Conservation (phyloP, 2,113 vertebrate species). For the Maccullochella peelii region DNA sequence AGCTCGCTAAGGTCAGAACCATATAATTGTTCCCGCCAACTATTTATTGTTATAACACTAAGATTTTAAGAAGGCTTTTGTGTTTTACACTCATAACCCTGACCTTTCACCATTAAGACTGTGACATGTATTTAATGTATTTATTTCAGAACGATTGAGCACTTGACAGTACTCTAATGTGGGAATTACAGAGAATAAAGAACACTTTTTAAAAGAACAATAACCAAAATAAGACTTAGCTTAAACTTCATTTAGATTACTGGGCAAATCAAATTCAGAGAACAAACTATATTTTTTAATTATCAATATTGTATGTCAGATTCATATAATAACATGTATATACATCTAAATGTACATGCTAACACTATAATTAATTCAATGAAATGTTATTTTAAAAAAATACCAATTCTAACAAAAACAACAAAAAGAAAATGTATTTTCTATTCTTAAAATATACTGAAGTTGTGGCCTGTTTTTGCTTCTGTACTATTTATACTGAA, state of each 20-base stretch:
- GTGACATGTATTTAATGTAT: background rate
- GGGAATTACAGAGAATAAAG: background rate
- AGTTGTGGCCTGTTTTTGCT: background rate
- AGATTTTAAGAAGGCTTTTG: constrained; percentile 4
- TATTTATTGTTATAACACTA: constrained; percentile 14
- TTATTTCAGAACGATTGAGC: background rate
- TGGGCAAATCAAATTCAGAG: background rate
- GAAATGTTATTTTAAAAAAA: too few species aligned
- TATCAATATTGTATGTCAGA: background rate
- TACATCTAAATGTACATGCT: background rate
- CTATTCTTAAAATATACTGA: background rate
- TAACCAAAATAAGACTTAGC: too few species aligned
- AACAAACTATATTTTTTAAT: background rate
- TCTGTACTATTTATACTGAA: background rate
- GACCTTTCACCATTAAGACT: background rate
- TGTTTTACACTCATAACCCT: background rate
- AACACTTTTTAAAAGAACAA: background rate
- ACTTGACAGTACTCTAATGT: background rate
- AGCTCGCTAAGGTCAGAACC: background rate
- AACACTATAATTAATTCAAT: too few species aligned
- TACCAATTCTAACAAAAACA: too few species aligned
- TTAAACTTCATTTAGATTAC: background rate
- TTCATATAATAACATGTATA: background rate
- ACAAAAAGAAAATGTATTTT: background rate
- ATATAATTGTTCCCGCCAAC: constrained; percentile 33